Percentiles rank a stretch among this genome's conserved stretches.
phyloP scores from a whole-genome alignment of 1,140 invertebrate genomes.

The Macrobrachium nipponense region DNA sequence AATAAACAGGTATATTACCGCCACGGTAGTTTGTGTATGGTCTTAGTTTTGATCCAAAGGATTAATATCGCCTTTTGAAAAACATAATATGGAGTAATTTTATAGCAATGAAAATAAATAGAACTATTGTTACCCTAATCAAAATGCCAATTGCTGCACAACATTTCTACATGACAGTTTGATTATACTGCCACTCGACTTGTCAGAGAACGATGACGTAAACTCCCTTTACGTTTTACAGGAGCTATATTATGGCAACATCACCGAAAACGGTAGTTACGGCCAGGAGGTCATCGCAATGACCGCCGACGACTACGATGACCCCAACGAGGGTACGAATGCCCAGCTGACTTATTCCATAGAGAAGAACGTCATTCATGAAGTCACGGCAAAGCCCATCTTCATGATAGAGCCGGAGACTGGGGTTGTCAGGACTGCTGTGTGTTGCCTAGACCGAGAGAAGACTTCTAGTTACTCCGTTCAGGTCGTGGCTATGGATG shows the following conservation, averaged over 20 bases:
- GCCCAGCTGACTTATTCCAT: conserved; percentile 92
- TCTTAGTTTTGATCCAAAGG: too few relatives aligned
- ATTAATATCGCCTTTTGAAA: too few relatives aligned
- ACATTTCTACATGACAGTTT: too few relatives aligned
- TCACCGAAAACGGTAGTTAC: conserved; percentile 94
- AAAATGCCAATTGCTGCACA: too few relatives aligned
- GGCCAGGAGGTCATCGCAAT: conserved; percentile 99
- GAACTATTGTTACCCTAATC: too few relatives aligned
- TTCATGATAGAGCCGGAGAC: conserved; percentile 96
- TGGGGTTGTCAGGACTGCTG: conserved; percentile 94
- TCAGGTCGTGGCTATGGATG: conserved; percentile 95
- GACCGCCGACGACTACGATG: conserved; percentile 96
- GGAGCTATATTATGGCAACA: conserved; percentile 93
- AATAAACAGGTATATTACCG: too few relatives aligned
- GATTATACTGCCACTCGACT: neutral
- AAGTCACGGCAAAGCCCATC: conserved; percentile 92
- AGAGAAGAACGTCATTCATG: conserved; percentile 96
- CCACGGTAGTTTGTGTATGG: too few relatives aligned
- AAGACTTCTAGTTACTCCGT: conserved; percentile 96
- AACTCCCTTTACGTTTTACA: neutral
- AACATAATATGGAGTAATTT: too few relatives aligned
- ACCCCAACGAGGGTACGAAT: conserved; percentile 94
- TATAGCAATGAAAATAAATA: too few relatives aligned
- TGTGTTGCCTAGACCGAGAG: conserved; percentile 92
- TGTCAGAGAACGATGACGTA: neutral